A percentile compares a stretch with the other conserved stretches of the same genome.
Conservation (phyloP, 2,888 invertebrate genomes). For the Malthinus seriepunctatus region DNA sequence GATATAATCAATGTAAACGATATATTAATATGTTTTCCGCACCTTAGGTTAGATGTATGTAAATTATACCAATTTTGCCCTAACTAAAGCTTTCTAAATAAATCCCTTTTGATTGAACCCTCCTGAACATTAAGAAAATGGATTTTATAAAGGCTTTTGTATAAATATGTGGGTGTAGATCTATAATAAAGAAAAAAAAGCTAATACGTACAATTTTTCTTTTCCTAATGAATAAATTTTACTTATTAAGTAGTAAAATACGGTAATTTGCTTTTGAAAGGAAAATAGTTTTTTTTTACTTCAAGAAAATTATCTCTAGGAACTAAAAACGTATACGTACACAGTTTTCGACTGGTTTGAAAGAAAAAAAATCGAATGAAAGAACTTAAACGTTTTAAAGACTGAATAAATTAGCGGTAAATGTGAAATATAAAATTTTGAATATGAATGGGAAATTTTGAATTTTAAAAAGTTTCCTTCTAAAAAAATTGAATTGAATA, state of each 20-base stretch:
- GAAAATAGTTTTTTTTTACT: not conserved
- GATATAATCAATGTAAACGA: constrained; percentile 52
- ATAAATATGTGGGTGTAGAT: too few species aligned
- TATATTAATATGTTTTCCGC: constrained; percentile 52
- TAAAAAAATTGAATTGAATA: constrained; percentile 53
- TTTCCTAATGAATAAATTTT: not conserved
- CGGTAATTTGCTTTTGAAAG: too few species aligned
- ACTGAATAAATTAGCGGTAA: constrained; percentile 78
- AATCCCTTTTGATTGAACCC: constrained; percentile 30
- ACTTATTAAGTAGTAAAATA: not conserved
- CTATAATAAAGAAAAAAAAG: constrained; percentile 2
- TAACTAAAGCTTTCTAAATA: constrained; percentile 26
- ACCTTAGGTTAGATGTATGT: constrained; percentile 38
- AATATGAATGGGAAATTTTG: constrained; percentile 88
- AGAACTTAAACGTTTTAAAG: constrained; percentile 38
- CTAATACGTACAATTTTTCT: constrained; percentile 2
- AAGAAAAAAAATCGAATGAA: constrained; percentile 13
- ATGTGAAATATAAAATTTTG: constrained; percentile 85
- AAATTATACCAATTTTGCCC: constrained; percentile 23
- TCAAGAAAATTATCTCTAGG: not conserved
- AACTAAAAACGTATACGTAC: too few species aligned
- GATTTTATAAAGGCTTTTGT: constrained; percentile 15
- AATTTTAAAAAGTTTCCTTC: constrained; percentile 80
- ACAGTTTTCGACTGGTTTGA: too few species aligned
- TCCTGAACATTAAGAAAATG: constrained; percentile 26